Percentiles rank a stretch among this genome's conserved stretches.
Evolutionary conservation across 2,113 vertebrate species (phyloP).

Genomic region (Herpetotheres cachinnans): DNA sequence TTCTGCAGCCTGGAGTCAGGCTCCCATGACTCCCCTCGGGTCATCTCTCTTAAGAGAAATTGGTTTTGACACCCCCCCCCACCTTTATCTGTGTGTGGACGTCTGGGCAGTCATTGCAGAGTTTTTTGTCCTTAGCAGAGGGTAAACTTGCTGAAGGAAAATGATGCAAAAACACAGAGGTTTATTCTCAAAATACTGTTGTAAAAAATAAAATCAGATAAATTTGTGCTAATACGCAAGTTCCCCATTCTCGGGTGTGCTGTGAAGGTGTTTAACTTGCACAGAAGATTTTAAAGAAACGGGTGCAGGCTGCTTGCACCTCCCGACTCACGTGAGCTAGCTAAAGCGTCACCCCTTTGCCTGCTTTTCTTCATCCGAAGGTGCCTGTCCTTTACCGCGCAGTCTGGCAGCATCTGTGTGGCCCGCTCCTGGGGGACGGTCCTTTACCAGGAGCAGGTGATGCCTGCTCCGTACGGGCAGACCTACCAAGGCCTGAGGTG

Average conservation of each 20-base stretch:
- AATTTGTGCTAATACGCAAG: no score
- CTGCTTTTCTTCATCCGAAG: rapidly evolving
- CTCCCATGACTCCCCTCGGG: not conserved
- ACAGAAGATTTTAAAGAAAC: not conserved
- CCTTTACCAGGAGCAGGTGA: rapidly evolving
- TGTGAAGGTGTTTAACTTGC: not conserved
- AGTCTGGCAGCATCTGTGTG: rapidly evolving
- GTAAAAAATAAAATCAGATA: not conserved
- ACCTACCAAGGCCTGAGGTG: not conserved
- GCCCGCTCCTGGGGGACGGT: not conserved
- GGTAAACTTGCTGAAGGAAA: not conserved
- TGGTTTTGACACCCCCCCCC: not conserved
- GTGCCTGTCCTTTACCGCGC: rapidly evolving
- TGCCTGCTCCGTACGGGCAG: not conserved
- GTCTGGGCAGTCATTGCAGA: not conserved
- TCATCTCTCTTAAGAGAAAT: not conserved
- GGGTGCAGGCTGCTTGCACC: no score
- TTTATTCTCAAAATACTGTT: not conserved
- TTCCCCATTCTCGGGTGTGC: not conserved
- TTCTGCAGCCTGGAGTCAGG: not conserved
- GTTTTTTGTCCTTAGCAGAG: not conserved
- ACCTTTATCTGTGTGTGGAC: no score
- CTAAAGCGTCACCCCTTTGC: not conserved
- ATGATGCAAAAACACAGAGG: not conserved
- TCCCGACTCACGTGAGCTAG: rapidly evolving